phyloP scores from a whole-genome alignment of 1,140 invertebrate genomes.

The Solenopsis invicta region DNA sequence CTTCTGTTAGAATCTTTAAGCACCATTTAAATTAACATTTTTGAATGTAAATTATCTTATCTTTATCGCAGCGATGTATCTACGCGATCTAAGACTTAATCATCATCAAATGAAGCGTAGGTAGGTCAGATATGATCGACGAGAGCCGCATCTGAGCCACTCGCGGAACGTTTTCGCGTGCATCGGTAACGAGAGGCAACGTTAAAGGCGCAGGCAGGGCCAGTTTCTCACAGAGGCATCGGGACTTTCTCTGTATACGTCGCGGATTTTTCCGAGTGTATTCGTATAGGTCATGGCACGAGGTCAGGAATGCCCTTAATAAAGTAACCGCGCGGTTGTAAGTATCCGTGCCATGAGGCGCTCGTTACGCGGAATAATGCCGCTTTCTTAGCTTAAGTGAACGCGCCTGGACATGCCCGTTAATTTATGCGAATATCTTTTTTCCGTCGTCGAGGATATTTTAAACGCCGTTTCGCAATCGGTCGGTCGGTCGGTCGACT shows the following conservation, averaged over 20 bases:
- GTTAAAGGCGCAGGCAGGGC: constrained; percentile 74
- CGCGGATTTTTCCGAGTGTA: constrained; percentile 78
- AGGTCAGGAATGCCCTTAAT: constrained; percentile 84
- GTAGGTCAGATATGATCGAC: constrained; percentile 64
- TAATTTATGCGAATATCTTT: constrained; percentile 61
- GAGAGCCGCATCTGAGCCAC: constrained; percentile 50
- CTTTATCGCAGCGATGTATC: constrained; percentile 21
- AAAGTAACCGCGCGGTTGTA: constrained; percentile 78
- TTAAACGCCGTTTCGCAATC: constrained; percentile 50
- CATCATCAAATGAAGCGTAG: constrained; percentile 55
- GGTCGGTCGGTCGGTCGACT: background rate
- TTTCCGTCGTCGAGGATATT: constrained; percentile 15
- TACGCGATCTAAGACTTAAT: constrained; percentile 45
- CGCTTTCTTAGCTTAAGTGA: constrained; percentile 48
- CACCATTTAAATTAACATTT: constrained; percentile 26
- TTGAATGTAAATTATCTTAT: constrained; percentile 39
- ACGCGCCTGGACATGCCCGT: constrained; percentile 51
- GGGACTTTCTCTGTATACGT: constrained; percentile 82
- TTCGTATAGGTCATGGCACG: constrained; percentile 80
- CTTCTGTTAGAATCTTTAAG: background rate
- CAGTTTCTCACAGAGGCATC: constrained; percentile 81
- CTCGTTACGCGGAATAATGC: constrained; percentile 73
- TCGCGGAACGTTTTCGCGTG: constrained; percentile 68
- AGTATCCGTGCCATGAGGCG: constrained; percentile 69
- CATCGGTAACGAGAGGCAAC: constrained; percentile 71